Base-by-base conservation (phyloP, 2,888 invertebrate genomes). In the Melieria crassipennis region DNA sequence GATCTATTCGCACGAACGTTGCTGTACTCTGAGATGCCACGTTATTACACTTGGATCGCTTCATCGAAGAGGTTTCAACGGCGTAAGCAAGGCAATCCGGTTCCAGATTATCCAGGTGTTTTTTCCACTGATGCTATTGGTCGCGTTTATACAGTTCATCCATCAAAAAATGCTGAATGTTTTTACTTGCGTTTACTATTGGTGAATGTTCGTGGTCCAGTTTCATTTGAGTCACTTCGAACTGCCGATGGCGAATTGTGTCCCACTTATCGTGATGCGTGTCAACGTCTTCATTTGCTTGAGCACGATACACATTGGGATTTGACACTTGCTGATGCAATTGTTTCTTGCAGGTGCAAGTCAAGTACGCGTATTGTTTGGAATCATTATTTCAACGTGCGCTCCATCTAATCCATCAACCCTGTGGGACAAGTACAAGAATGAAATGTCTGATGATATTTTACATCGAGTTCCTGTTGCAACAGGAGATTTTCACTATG, bases 11-110 rank as follows among this genome's bases (percentile, higher is more conserved):
- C 69, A 9, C 50, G 52, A 42, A 69, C 69, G 58, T 67, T 73
- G 66, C 63, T 72, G 47, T 70, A 74, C 46, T 66, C 66, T 69
- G 72, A 70, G 2, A 66, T 70, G 30, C 66, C 72, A 62, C 65
- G 58, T 10, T 70, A 65, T 55, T 70, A 65, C 61, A 71, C 65
- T 52, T 73, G 70, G 72, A 82, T 83, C 77, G 72, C 72, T 75
- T 80, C 80, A 71, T 76, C 78, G 69, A 83, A 80, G 71, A 78
- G 77, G 74, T 84, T 81, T 73, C 75, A 80, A 78, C 75, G 81
- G 64, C 79, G 83, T 42, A 82, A 81, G 75, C 78, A 78, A 80
- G 80, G 79, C 70, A 75, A 73, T 58, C 74, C 79, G 75, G 79
- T 81, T 78, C 72, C 66, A 76, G 79, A 74, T 70, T 73, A 78